Percentiles rank a stretch among this genome's conserved stretches.
phyloP scores from a whole-genome alignment of 2,888 invertebrate species.

The Cosmia trapezina region DNA sequence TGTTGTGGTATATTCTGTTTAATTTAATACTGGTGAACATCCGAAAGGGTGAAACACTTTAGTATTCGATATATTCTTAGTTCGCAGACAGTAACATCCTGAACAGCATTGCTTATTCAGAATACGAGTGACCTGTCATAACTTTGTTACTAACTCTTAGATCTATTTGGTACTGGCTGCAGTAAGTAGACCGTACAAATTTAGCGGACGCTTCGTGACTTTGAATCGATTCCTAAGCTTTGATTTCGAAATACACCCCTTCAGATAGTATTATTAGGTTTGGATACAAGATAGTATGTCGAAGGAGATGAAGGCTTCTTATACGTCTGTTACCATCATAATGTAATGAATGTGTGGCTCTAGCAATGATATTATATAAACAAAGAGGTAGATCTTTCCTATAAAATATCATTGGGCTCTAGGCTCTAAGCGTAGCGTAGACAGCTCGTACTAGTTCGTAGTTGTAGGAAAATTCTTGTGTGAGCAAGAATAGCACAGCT shows the following conservation, averaged over 20 bases:
- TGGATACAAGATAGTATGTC: not conserved
- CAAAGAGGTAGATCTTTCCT: too few relatives aligned
- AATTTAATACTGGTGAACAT: conserved; percentile 4
- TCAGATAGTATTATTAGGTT: not conserved
- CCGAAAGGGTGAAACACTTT: not conserved
- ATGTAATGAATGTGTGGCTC: not conserved
- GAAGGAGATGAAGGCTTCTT: not conserved
- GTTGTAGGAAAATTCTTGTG: not conserved
- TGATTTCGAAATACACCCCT: conserved; percentile 25
- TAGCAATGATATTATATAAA: too few relatives aligned
- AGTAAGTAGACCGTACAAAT: conserved; percentile 6
- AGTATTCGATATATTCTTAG: not conserved
- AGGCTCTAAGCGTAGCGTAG: not conserved
- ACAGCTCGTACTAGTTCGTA: not conserved
- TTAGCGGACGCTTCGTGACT: conserved; percentile 17
- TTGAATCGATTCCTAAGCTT: conserved; percentile 35
- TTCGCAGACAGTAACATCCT: conserved; percentile 3
- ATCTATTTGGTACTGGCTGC: conserved; percentile 6
- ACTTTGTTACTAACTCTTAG: conserved; percentile 17
- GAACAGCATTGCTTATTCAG: conserved; percentile 30
- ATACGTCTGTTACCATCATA: not conserved
- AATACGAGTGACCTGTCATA: conserved; percentile 17
- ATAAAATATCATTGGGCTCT: too few relatives aligned
- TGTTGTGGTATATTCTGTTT: not conserved
- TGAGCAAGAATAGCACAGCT: not conserved